Percentiles rank a stretch among this genome's conserved stretches.
These are phyloP conservation scores for Drosophila atripex DNA, from an alignment of 2,888 invertebrate genomes.

Conservation along the genomic window DNA sequence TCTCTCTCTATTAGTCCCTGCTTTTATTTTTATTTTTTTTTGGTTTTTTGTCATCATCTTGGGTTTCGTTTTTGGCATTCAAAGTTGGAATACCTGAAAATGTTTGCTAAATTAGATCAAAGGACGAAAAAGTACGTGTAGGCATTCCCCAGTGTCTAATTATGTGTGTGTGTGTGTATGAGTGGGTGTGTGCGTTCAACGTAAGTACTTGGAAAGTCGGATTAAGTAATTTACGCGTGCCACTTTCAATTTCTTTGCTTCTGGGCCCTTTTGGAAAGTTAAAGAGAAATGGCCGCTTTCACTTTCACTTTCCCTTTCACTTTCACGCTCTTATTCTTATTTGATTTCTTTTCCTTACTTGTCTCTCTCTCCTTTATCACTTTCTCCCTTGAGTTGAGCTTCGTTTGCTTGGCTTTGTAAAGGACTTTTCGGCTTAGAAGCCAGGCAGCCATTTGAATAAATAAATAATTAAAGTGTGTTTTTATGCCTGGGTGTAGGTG, in stretches of 20 bases:
- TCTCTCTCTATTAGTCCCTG: slow-evolving; percentile 11
- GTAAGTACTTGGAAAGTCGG: slow-evolving; percentile 69
- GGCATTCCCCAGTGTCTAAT: slow-evolving; percentile 48
- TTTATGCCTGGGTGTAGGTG: slow-evolving; percentile 18
- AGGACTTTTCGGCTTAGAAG: slow-evolving; percentile 40
- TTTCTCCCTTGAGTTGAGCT: slow-evolving; percentile 4
- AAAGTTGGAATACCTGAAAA: slow-evolving; percentile 77
- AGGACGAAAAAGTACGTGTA: slow-evolving; percentile 64
- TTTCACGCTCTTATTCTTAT: slow-evolving; percentile 7
- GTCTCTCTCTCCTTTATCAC: background rate
- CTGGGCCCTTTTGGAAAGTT: slow-evolving; percentile 17
- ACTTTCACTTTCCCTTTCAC: background rate
- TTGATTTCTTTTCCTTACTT: background rate
- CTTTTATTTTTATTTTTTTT: slow-evolving; percentile 5
- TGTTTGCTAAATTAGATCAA: slow-evolving; percentile 77
- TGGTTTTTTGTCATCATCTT: slow-evolving; percentile 42
- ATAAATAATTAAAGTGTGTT: slow-evolving; percentile 67
- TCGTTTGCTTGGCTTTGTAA: slow-evolving; percentile 25
- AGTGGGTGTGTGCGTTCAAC: slow-evolving; percentile 18
- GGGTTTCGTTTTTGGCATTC: slow-evolving; percentile 61
- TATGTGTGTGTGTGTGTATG: background rate
- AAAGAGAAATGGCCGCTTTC: slow-evolving; percentile 22
- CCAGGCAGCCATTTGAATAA: slow-evolving; percentile 56
- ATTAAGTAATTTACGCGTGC: slow-evolving; percentile 77
- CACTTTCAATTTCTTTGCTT: slow-evolving; percentile 61